phyloP scores from a whole-genome alignment of 1,140 invertebrate species.

The Hyphantria cunea region DNA sequence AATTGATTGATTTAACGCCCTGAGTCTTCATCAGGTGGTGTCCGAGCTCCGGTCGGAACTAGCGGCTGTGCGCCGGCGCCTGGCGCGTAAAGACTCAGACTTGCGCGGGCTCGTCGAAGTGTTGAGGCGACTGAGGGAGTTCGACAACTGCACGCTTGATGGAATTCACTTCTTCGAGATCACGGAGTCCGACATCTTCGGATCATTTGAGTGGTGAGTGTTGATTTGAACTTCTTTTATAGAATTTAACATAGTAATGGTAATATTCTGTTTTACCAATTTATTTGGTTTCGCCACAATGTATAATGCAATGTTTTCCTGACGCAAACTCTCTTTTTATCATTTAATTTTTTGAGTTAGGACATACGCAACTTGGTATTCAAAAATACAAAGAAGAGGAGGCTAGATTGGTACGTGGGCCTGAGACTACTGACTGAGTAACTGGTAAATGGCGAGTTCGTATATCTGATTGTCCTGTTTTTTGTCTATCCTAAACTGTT shows the following conservation, averaged over 20 bases:
- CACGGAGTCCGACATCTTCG: slow-evolving; percentile 71
- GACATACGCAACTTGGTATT: too few relatives aligned
- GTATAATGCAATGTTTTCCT: too few relatives aligned
- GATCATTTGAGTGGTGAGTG: slow-evolving; percentile 55
- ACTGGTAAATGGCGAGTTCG: too few relatives aligned
- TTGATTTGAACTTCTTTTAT: slow-evolving; percentile 3
- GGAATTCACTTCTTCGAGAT: slow-evolving; percentile 72
- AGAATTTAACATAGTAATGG: neutral
- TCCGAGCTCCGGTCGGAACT: slow-evolving; percentile 56
- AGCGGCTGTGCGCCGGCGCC: slow-evolving; percentile 64
- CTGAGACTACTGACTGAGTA: too few relatives aligned
- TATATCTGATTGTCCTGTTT: too few relatives aligned
- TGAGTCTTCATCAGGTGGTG: slow-evolving; percentile 45
- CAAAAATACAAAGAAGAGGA: too few relatives aligned
- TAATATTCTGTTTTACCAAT: neutral
- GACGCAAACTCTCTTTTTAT: too few relatives aligned
- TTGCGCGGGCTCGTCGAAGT: slow-evolving; percentile 64
- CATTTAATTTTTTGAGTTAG: too few relatives aligned
- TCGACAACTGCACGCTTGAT: slow-evolving; percentile 56
- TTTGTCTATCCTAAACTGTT: too few relatives aligned
- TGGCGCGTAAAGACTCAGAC: slow-evolving; percentile 63
- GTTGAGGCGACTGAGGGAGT: slow-evolving; percentile 63
- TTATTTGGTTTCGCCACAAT: neutral
- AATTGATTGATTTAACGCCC: too few relatives aligned
- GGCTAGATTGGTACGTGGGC: too few relatives aligned